Evolutionary conservation across 2,888 invertebrate species (phyloP), one percentile per base, ranked within the genome.

Genomic region (Acrocyrtus sp.): DNA sequence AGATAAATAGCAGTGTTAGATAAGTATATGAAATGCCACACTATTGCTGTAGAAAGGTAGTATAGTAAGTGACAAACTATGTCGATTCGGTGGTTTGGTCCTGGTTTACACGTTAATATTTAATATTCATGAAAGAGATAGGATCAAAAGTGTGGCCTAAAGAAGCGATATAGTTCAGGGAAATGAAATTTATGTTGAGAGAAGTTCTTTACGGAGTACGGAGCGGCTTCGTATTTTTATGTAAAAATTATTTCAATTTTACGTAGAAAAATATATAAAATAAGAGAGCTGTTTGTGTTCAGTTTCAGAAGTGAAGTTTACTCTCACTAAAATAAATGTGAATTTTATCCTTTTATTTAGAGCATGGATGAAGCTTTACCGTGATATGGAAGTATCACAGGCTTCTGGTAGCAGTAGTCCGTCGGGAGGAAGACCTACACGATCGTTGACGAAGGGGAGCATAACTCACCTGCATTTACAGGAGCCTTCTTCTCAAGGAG

Each of bases 351-450:
- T 5, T 51, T 66, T 43, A 48, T 65, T 3, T 50, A 81, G 80
- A 57, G 78, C 78, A 53, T 79, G 80, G 79, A 77, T 79, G 75
- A 70, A 77, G 51, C 26, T 78, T 10, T 81, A 79, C 53, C 75
- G 76, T 29, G 78, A 79, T 54, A 77, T 81, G 77, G 80, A 81
- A 70, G 74, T 80, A 8, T 60, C 77, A 15, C 72, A 74, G 34
- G 77, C 72, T 21, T 15, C 67, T 21, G 70, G 65, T 47, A 58
- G 68, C 39, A 56, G 34, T 41, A 60, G 54, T 57, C n/a, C n/a
- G n/a, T 60, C 72, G 24, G 29, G 34, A 2, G 29, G 60, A 12
- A 63, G 69, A 62, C 24, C 34, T 34, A 50, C 70, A 17, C 67
- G 66, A 67, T 53, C 60, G 1, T 50, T 76, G 3, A 77, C 76